Base-by-base conservation (phyloP, 64 coral and sea anemone species). In the Stylophora pistillata region DNA sequence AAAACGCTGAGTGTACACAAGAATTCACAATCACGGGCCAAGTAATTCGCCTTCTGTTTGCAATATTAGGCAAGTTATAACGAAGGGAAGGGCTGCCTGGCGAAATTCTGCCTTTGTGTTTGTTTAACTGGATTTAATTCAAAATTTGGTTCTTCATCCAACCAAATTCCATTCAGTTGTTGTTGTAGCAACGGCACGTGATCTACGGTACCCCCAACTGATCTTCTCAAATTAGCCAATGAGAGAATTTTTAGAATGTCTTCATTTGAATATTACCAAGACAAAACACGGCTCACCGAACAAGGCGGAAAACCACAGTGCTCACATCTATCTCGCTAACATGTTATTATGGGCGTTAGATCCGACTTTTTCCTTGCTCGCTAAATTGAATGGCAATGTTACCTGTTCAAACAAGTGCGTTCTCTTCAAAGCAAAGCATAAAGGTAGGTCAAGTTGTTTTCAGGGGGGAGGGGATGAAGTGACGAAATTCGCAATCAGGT, bases 241-340 rank as follows among this genome's bases (percentile, higher is more conserved):
- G 18, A 70, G 21, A n/a, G 80, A 20, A 66, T 53, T n/a, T 28
- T 21, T 65, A 13, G 28, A 5, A 2, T 4, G 12, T 17, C 29
- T 34, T 84, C 80, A 84, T 84, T 84, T 69, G 61, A 84, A 84
- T 84, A 84, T 84, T 23, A 12, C 23, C 25, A 84, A 84, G 80
- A 84, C 80, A 84, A 84, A 84, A 84, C 80, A 84, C 62, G 80
- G 20, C 60, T 16, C 64, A 69, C 30, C 41, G 61, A 47, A 21
- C 61, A 84, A 69, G 80, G 69, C 62, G 80, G 80, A 62, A 84
- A 84, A 70, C 80, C 77, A 60, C 56, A 69, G 10, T 69, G 32
- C 18, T 63, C 33, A 70, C 60, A 63, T n/a, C 62, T 37, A 33
- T 52, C 27, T 70, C 34, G 17, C 60, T 84, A 69, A 68, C 59